Evolutionary conservation across 2,113 vertebrate genomes (phyloP).

Genomic region (Hippopotamus amphibius): DNA sequence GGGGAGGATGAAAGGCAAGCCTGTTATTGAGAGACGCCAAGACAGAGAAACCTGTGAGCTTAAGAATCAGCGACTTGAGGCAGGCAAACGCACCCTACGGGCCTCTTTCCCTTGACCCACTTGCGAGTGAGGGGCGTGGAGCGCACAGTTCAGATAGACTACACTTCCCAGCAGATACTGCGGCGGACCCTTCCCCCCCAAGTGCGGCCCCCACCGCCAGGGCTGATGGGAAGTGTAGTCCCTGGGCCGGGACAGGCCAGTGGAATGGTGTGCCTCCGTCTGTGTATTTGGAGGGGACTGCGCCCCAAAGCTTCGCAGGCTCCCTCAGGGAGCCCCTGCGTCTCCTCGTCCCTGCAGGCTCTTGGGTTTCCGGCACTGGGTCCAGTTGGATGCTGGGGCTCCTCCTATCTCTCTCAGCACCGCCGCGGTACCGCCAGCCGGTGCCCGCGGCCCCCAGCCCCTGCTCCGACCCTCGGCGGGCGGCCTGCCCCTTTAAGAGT

Average conservation of each 20-base stretch:
- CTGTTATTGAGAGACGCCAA: not conserved
- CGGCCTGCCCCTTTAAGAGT: conserved; percentile 81
- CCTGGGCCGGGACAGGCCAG: not conserved
- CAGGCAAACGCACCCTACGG: not conserved
- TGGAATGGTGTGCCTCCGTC: not conserved
- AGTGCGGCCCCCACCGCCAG: conserved; percentile 19
- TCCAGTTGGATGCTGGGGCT: not conserved
- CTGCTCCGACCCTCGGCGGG: conserved; percentile 69
- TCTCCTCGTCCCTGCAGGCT: not conserved
- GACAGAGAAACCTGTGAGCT: not conserved
- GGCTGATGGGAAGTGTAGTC: conserved; percentile 78
- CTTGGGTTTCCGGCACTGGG: not conserved
- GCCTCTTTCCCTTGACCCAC: conserved; percentile 52
- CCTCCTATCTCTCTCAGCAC: not conserved
- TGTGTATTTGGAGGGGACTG: not conserved
- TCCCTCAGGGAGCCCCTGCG: not conserved
- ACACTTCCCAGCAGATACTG: conserved; percentile 67
- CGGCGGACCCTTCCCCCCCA: conserved; percentile 46
- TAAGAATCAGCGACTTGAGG: not conserved
- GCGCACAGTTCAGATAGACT: not conserved
- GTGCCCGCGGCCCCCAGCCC: not conserved
- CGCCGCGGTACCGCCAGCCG: not conserved
- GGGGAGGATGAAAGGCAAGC: not conserved
- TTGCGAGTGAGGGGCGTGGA: not conserved
- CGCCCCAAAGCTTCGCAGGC: conserved; percentile 42